A percentile compares a stretch with the other conserved stretches of the same genome.
phyloP scores from a whole-genome alignment of 2,888 invertebrate genomes.

The Sicus ferrugineus region DNA sequence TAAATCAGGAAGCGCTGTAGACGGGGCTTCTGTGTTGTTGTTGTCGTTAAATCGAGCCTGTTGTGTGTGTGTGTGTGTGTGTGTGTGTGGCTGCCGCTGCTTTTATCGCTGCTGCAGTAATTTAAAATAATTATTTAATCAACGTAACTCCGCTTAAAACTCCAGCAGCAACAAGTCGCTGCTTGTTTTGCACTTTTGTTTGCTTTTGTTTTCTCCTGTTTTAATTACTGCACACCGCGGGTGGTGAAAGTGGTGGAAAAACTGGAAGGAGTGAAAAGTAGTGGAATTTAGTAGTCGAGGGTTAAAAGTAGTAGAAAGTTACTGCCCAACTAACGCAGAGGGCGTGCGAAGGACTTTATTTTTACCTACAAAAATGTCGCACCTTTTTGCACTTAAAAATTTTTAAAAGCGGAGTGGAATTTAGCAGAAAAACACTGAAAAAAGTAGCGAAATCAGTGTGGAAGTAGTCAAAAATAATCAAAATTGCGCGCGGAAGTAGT shows the following conservation, averaged over 20 bases:
- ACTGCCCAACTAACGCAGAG: too few relatives aligned
- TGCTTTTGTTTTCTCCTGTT: not conserved
- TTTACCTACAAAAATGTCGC: too few relatives aligned
- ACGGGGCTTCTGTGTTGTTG: not conserved
- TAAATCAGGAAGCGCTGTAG: constrained; percentile 13
- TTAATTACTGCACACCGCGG: not conserved
- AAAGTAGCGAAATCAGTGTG: too few relatives aligned
- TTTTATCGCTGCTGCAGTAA: not conserved
- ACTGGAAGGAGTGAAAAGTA: not conserved
- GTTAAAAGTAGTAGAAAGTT: not conserved
- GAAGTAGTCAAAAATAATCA: too few relatives aligned
- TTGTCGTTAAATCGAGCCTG: not conserved
- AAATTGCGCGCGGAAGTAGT: too few relatives aligned
- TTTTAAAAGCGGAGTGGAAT: too few relatives aligned
- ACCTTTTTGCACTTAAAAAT: too few relatives aligned
- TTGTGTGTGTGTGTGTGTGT: not conserved
- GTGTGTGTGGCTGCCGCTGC: not conserved
- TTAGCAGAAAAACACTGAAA: too few relatives aligned
- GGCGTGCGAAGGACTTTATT: too few relatives aligned
- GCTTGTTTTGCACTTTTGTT: not conserved
- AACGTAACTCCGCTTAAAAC: not conserved
- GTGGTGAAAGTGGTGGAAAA: not conserved
- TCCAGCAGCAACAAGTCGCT: not conserved
- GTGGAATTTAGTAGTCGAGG: not conserved
- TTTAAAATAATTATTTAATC: not conserved